Base-by-base conservation (phyloP, 2,888 invertebrate genomes). In the Blastobasis lacticolella region DNA sequence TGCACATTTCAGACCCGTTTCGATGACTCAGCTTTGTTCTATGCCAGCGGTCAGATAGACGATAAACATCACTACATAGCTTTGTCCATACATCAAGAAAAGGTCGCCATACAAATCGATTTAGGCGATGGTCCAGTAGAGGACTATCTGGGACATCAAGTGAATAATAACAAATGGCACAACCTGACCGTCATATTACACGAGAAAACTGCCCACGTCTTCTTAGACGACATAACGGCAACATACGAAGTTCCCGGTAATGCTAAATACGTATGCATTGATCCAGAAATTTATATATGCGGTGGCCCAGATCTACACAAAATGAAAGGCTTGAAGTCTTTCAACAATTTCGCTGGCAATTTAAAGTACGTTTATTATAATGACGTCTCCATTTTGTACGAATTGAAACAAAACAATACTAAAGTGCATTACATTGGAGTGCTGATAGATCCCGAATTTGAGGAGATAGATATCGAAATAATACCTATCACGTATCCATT, bases 331-430 rank as follows among this genome's bases (percentile, higher is more conserved):
- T 84, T 95, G 61, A 92, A 91, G 67, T 96, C 93, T 53, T 91
- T 93, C 64, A 95, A 95, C 76, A 95, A 95, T 81, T 96, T 96
- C 73, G 94, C 94, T 62, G 96, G 98, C 37, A 95, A 95, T 63
- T 77, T 98, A 42, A 96, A 96, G 73, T 96, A 96, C 75, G 95
- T 97, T 47, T 97, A 95, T 76, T 97, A 96, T 81, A 97, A 97
- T 76, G 96, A 97, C 69, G 93, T 96, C 38, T 96, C 96, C 0
- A 95, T 98, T 59, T 88, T 98, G 56, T 96, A 97, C 73, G 96
- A 96, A 71, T 79, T 97, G 56, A 93, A 95, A 64, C 93, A 93
- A 64, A 92, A 93, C 60, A 95, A 95, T 77, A 95, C 95, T 37
- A 95, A 96, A 88, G 95, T 94, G 8, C 94, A 94, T 72, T 93